Evolutionary conservation across 2,797 vertebrate species (phyloP), one percentile per base, ranked within the genome.

Genomic region (Cichlasoma orientale): DNA sequence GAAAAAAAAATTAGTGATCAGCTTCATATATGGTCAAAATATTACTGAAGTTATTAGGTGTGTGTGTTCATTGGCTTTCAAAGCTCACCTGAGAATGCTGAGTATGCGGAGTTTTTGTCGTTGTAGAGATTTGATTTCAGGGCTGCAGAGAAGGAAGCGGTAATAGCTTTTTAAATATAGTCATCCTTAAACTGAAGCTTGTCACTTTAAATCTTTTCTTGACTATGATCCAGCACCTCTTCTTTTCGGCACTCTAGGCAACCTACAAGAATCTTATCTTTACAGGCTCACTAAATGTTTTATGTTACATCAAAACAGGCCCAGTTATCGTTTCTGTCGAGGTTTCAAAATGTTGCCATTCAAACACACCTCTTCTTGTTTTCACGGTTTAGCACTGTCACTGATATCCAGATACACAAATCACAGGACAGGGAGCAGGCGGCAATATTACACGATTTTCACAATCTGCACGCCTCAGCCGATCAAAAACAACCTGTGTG

Each of bases 61-160:
- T 23, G 44, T 74, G 61, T 23, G 2, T 36, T 16, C 7, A 13
- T 2, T 2, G 2, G 47, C 27, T 47, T 73, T 74, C 2, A 52
- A 58, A 71, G 5, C 84, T 90, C 71, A 93, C 92, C 90, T 89
- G 1, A 89, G 58, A 77, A 90, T 82, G 75, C n/a, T 54, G 71
- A 90, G 27, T 3, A 84, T 63, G 76, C 69, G 41, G 29, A 4
- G 21, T 2, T 38, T 81, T 50, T 1, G 72, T 63, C 10, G 84
- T 59, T 77, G 82, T 5, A 50, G 3, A 25, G 77, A 53, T 56
- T 6, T 66, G 36, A 75, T 50, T 69, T 86, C 79, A 78, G 77
- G 18, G 72, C 92, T 94, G 84, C 57, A 80, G 1, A 83, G 4
- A 80, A 74, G n/a, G 3, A 82, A 8, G 29, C 27, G 2, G 50